These are phyloP conservation scores for Brachynemurus nebulosus DNA, from an alignment of 2,888 invertebrate species.

Conservation along the genomic window DNA sequence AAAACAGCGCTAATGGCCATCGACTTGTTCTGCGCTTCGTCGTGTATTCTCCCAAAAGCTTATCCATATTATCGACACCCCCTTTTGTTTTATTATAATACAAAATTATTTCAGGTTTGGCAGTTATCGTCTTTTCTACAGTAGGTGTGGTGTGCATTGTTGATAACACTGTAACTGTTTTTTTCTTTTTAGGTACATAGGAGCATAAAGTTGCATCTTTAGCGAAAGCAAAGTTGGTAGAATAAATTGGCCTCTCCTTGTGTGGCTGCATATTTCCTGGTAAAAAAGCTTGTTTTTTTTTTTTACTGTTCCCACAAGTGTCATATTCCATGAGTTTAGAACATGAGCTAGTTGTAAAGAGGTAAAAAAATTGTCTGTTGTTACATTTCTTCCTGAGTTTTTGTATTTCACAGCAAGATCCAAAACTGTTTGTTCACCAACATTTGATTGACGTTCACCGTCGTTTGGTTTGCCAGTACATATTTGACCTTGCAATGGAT, in stretches of 20 bases:
- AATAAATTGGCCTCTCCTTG: constrained; percentile 11
- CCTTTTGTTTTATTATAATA: background rate
- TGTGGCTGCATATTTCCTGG: constrained; percentile 15
- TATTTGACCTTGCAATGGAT: constrained; percentile 17
- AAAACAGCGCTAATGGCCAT: constrained; percentile 7
- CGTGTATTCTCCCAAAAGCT: background rate
- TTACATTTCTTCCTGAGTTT: constrained; percentile 21
- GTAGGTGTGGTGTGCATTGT: constrained; percentile 20
- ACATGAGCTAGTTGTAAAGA: constrained; percentile 17
- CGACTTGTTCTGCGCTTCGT: background rate
- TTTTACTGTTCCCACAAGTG: constrained; percentile 16
- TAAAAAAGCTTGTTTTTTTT: constrained; percentile 18
- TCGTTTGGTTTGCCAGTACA: constrained; percentile 15
- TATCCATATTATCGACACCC: background rate
- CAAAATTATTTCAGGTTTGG: constrained; percentile 2
- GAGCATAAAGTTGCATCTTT: constrained; percentile 18
- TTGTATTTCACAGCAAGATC: constrained; percentile 19
- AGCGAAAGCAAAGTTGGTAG: constrained; percentile 15
- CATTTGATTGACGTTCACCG: constrained; percentile 19
- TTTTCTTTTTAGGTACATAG: constrained; percentile 19
- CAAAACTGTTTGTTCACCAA: constrained; percentile 23
- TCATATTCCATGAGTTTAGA: constrained; percentile 17
- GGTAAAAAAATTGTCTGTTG: constrained; percentile 21
- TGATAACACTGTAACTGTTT: constrained; percentile 18
- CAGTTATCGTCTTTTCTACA: constrained; percentile 11